Conservation (phyloP, 2,888 invertebrate species). For the Digitonthophagus gazella region DNA sequence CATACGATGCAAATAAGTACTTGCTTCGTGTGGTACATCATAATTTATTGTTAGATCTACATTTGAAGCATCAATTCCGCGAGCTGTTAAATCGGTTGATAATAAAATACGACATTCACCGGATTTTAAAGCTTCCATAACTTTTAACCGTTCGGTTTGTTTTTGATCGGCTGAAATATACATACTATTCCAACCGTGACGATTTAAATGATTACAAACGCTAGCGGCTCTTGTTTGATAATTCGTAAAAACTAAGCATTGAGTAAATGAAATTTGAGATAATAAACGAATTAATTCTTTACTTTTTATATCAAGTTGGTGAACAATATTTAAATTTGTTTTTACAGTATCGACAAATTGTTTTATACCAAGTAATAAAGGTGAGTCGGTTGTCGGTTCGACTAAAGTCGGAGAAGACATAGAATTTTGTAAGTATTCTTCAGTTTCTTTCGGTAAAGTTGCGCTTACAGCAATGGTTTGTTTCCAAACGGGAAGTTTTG, state of each 20-base stretch:
- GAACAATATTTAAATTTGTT: constrained; percentile 61
- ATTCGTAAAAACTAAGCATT: constrained; percentile 90
- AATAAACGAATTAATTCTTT: constrained; percentile 67
- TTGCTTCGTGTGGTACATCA: constrained; percentile 76
- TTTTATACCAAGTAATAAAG: constrained; percentile 76
- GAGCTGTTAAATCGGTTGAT: constrained; percentile 86
- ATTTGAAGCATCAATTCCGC: constrained; percentile 93
- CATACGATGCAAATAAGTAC: constrained; percentile 91
- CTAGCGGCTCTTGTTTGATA: constrained; percentile 82
- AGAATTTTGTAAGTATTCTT: constrained; percentile 67
- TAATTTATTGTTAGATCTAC: constrained; percentile 92
- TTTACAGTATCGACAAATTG: constrained; percentile 72
- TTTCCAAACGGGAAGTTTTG: constrained; percentile 68
- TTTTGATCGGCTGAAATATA: constrained; percentile 77
- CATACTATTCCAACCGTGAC: constrained; percentile 73
- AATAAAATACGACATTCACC: constrained; percentile 83
- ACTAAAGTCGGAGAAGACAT: constrained; percentile 78
- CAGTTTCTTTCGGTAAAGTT: constrained; percentile 79
- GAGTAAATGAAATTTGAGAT: constrained; percentile 73
- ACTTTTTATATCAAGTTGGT: constrained; percentile 66
- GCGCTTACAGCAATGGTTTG: constrained; percentile 94
- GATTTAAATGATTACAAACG: constrained; percentile 67
- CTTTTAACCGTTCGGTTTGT: constrained; percentile 73
- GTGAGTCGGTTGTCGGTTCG: constrained; percentile 65
- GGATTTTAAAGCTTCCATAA: constrained; percentile 73